phyloP scores from a whole-genome alignment of 2,113 vertebrate genomes.

The Rhabdornis inornatus region DNA sequence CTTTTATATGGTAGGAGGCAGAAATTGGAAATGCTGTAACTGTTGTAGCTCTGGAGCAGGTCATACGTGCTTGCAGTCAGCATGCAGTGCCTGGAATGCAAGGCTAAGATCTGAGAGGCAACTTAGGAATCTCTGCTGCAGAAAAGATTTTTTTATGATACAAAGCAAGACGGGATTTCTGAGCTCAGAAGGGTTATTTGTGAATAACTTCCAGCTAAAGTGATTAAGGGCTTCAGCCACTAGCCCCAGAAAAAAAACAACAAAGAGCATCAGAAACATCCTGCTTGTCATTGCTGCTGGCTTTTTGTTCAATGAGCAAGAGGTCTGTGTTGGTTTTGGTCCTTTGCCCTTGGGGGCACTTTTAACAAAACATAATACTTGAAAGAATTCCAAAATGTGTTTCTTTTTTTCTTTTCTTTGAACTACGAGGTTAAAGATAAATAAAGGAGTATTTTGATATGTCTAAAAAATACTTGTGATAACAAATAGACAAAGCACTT shows the following conservation, averaged over 20 bases:
- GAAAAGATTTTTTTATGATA: neutral
- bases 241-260: neutral
- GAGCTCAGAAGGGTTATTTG: neutral
- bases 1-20: neutral
- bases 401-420: neutral
- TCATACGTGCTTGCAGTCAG: neutral
- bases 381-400: neutral
- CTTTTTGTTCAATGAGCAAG: neutral
- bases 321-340: neutral
- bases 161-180: neutral
- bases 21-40: neutral
- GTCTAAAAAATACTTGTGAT: neutral
- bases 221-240: neutral
- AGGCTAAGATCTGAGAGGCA: neutral
- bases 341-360: neutral
- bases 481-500: neutral
- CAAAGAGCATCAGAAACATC: neutral
- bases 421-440: neutral
- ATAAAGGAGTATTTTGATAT: constrained; percentile 8
- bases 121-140: neutral
- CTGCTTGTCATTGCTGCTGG: neutral
- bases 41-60: neutral
- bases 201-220: constrained; percentile 1
- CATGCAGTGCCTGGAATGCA: neutral
- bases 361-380: neutral